Conservation (phyloP, 1,140 invertebrate genomes). For the Procambarus virginalis region DNA sequence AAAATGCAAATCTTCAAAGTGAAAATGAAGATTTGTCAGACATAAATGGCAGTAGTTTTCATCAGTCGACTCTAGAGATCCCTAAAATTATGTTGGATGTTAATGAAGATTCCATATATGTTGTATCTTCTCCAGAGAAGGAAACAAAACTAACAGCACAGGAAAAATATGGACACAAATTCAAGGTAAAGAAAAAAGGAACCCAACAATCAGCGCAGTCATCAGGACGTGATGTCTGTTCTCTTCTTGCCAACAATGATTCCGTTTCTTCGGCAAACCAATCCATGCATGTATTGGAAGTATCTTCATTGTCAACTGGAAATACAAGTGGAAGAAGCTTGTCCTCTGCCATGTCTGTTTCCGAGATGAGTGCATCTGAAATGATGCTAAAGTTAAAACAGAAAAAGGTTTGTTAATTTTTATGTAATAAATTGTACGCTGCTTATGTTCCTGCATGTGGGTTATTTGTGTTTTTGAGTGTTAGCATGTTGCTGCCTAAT, state of each 20-base stretch:
- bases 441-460: too few relatives aligned
- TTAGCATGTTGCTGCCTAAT: too few relatives aligned
- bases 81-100: background rate
- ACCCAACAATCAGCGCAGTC: background rate
- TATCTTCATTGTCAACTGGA: background rate
- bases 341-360: background rate
- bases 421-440: too few relatives aligned
- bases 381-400: conserved; percentile 26
- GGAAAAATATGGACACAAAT: conserved; percentile 47
- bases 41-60: background rate
- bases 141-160: background rate
- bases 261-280: background rate
- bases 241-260: background rate
- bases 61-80: background rate
- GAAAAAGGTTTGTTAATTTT: conserved; percentile 31
- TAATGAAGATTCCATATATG: background rate
- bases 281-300: conserved; percentile 15
- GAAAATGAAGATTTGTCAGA: background rate
- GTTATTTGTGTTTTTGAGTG: too few relatives aligned
- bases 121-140: background rate
- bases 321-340: conserved; percentile 24
- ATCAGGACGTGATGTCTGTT: too few relatives aligned
- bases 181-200: conserved; percentile 29
- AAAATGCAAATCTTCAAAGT: background rate
- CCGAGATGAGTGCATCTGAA: conserved; percentile 26